Evolutionary conservation across 2,888 invertebrate genomes (phyloP), one percentile per base, ranked within the genome.

Genomic region (Melipona bicolor): DNA sequence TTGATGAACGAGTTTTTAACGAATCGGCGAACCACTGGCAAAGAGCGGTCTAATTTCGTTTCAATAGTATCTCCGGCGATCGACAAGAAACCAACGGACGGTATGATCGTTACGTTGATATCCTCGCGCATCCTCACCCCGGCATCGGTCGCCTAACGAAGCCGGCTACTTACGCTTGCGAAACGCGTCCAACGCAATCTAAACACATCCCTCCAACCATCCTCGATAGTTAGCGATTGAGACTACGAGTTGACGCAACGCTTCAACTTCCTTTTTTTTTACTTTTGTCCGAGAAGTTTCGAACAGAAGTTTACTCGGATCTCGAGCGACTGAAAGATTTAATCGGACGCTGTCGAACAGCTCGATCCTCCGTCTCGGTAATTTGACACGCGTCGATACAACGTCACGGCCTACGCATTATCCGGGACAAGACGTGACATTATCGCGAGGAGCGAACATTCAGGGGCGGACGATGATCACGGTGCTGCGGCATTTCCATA

Each of bases 21-120:
- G 43, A 43, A 43, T 43, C 43, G 68, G 67, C 54, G 9, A 74
- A n/a, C 52, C 24, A 70, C n/a, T 19, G 54, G 56, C 36, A 54
- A 79, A 68, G 73, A 81, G 54, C 64, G 73, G 74, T 81, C 81
- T 70, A 59, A 64, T 81, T 80, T 74, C 69, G 56, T 74, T 81
- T 80, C 64, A 80, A 81, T 81, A 69, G 80, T 80, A 81, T 80
- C 80, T 81, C 17, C 4, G 50, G 15, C 69, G 64, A 81, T 80
- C 81, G 74, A 73, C 79, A 73, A 79, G 81, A 81, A 81, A 74
- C 36, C 65, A 54, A 43, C 64, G 70, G 64, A 32, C 56, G 11
- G 81, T 69, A 65, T 52, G 81, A 81, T 81, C 81, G 80, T 70
- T 81, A 70, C 50, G 19, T n/a, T 54, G 80, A 81, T 74, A 80